Evolutionary conservation across 2,797 vertebrate species (phyloP), one percentile per base, ranked within the genome.

Genomic region (Takifugu ocellatus): DNA sequence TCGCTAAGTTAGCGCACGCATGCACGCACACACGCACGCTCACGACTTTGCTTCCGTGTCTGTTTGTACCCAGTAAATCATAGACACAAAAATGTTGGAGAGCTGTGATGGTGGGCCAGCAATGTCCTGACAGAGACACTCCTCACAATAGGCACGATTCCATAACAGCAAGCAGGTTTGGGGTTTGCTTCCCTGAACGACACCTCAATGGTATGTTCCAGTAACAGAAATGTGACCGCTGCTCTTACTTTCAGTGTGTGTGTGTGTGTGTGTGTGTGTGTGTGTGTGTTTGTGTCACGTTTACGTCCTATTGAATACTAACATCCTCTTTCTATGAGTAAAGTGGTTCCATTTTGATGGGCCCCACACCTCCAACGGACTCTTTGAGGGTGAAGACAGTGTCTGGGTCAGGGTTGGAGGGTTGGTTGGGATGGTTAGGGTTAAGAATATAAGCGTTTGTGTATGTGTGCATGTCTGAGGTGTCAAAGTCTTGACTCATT

Each of bases 131-230:
- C 14, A 66, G 55, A 39, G 36, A 14, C 36, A 14, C 36, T 14
- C 36, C 36, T 12, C 36, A 14, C 36, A 39, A 39, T 3, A 39
- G 17, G 17, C 66, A 57, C 49, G 64, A 66, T 14, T 64, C 25
- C 27, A 36, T 70, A 69, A 64, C 63, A 74, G 16, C 54, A 70
- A 75, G 66, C 59, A 77, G 68, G 68, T 54, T 15, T 56, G 56
- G 69, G 70, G 52, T 31, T 45, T 25, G 14, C 33, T 51, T 62
- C 56, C 68, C 54, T 25, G 12, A 70, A 26, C 50, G 59, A 58
- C 45, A 21, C 21, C 21, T 21, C 53, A 49, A 51, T 6, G 0
- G 36, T 33, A 47, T 17, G 60, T 61, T 70, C 46, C 54, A 64
- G 52, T 15, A 21, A 48, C 49, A 33, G 60, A 73, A 66, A 74